Evolutionary conservation across 2,797 vertebrate species (phyloP), one percentile per base, ranked within the genome.

Genomic region (Chrysocyon brachyurus): DNA sequence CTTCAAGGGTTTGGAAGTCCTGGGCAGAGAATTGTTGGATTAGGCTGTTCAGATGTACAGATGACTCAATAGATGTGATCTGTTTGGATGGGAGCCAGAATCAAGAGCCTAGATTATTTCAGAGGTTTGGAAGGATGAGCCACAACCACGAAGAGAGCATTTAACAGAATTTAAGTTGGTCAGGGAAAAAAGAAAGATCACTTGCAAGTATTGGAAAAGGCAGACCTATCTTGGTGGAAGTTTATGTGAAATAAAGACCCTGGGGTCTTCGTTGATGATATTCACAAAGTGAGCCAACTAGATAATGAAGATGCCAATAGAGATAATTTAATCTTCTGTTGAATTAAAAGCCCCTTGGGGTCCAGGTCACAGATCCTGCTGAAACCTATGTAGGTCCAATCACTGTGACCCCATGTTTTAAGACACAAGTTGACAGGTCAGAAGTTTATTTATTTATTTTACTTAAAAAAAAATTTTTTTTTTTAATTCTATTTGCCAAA

Each of bases 251-350:
- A 73, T 68, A 40, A 85, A 92, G 78, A 36, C 78, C 61, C 68
- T 83, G 68, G 56, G 56, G 73, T 75, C 79, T 73, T 56, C 31
- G 72, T 8, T 87, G 28, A 68, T 31, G 77, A 61, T 82, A 75
- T 6, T 97, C 54, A 84, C 81, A 82, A 86, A 94, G 57, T 36
- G 57, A 97, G 66, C 22, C 79, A 83, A 66, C 8, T 57, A 61
- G 87, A 89, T 82, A 77, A 96, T 64, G 56, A 92, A 54, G 57
- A 28, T 26, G 52, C 36, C 22, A 54, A 87, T 54, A 54, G 66
- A 79, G 78, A 86, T 68, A 61, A 91, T 81, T 84, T 57, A 79
- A 96, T 92, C 68, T 83, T 59, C 68, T 21, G 28, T 33, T 86
- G 63, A 78, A 57, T 49, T 90, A 85, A 84, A 33, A 78, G 77